Base-by-base conservation (phyloP, 2,113 vertebrate genomes). In the Lepisosteus osseus region DNA sequence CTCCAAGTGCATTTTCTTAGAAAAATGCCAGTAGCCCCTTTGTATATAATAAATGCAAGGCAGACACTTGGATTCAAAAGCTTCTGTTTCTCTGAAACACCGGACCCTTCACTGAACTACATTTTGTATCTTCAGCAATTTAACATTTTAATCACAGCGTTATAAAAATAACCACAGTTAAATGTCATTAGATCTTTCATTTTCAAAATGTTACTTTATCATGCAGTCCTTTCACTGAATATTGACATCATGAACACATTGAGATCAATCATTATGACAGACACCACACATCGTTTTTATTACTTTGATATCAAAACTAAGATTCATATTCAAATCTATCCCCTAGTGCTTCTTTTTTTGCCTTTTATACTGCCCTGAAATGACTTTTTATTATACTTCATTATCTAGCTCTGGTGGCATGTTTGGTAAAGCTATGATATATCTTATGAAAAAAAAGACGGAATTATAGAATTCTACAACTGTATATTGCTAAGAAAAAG, bases 251-350 rank as follows among this genome's bases (percentile, higher is more conserved):
- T 83, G 82, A 61, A 85, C 84, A 83, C 78, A 80, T 76, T 76
- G 82, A 87, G 89, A 90, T 92, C 87, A 91, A 87, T 91, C 88
- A 88, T 79, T 74, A 78, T 88, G 89, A 90, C 83, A 88, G 87
- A 84, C 88, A 88, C 68, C 8, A 51, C 72, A 75, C 69, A 71
- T 63, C 71, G 81, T 76, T 79, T 80, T 84, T 79, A 80, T 83
- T 80, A 77, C 80, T 68, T 57, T 64, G 74, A 66, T 77, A 82
- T 82, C 73, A 74, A 62, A 82, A 85, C 77, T 75, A 74, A 61
- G 45, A 59, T 13, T 59, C 5, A 59, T 59, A 59, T 59, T 59
- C 57, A 13, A 72, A 72, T 78, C 80, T 79, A 76, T 85, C 84
- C 69, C 61, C 57, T 76, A 47, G 57, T 71, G 69, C 54, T 72